Evolutionary conservation across 2,888 invertebrate genomes (phyloP), one percentile per base, ranked within the genome.

Genomic region (Dorcus parallelipipedus): DNA sequence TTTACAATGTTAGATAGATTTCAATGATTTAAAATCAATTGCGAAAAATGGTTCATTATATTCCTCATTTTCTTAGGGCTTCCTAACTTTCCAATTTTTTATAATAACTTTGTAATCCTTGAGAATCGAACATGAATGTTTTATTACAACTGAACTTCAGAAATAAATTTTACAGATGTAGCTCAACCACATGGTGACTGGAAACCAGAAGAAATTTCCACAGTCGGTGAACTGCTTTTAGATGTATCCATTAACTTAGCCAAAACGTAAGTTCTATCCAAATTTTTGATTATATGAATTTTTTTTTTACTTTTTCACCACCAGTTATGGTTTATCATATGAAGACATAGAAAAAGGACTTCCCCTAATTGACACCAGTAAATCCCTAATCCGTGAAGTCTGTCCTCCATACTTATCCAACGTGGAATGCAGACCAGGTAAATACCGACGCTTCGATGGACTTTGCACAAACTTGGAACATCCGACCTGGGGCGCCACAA

Each of bases 331-430:
- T 6, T 78, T 95, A 39, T 88, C 88, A 0, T 89, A 89, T 70
- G 91, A 94, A 73, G 93, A 94, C 74, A 89, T 95, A 55, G 92
- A 94, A 76, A 91, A 93, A 73, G 91, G 90, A 48, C 79, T 95
- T 20, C 95, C 94, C 0, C 81, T 90, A 63, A 90, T 95, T 71
- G 95, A 95, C 74, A 94, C 94, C 0, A 91, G 92, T 1, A 90
- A 91, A 72, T 94, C 95, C 0, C 81, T 91, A 40, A 90, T 95
- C 67, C 84, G 90, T 9, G 93, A 93, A 72, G 86, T 93, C 3
- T 95, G 95, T 69, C 95, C 95, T 0, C 91, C 93, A 0, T 93
- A 89, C 73, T 85, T 95, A 71, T 88, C 91, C 0, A 91, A 92
- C 69, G 93, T 94, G 23, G 90, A 93, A 76, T 95, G 95, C 70